Conservation (phyloP, 2,888 invertebrate species). For the Xiphydria camelus region DNA sequence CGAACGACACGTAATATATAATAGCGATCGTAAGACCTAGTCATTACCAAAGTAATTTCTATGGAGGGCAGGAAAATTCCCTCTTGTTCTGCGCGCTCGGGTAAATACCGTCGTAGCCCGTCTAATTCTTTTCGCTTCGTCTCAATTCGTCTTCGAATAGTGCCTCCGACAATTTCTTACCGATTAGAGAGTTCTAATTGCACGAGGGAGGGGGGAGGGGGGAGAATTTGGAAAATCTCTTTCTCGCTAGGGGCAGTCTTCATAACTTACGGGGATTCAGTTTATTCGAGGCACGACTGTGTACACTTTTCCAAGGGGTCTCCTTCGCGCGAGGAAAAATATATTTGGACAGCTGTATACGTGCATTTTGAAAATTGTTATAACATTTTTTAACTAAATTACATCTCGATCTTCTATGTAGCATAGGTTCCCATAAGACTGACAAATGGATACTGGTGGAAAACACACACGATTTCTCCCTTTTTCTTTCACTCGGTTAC, state of each 20-base stretch:
- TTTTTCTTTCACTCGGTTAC: constrained; percentile 9
- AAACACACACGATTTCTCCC: constrained; percentile 10
- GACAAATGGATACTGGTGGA: constrained; percentile 30
- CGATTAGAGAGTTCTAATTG: no score
- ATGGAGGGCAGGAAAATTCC: constrained; percentile 9
- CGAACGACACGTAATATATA: constrained; percentile 21
- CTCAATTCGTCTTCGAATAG: background rate
- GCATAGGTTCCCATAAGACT: constrained; percentile 30
- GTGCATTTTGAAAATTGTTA: background rate
- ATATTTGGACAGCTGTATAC: background rate
- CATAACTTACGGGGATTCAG: no score
- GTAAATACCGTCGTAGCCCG: background rate
- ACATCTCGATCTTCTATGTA: background rate
- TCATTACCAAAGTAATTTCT: constrained; percentile 57
- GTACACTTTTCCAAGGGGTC: no score
- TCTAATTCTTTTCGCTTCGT: constrained; percentile 5
- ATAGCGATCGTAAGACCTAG: constrained; percentile 52
- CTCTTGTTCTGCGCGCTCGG: no score
- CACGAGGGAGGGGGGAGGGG: background rate
- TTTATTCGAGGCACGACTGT: no score
- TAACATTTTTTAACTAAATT: background rate
- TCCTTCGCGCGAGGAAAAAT: background rate
- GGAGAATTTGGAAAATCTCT: constrained; percentile 16
- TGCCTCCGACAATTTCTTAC: background rate
- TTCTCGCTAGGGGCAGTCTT: no score